Evolutionary conservation across 1,140 invertebrate species (phyloP), one percentile per base, ranked within the genome.

Genomic region (Pentalonia nigronervosa): DNA sequence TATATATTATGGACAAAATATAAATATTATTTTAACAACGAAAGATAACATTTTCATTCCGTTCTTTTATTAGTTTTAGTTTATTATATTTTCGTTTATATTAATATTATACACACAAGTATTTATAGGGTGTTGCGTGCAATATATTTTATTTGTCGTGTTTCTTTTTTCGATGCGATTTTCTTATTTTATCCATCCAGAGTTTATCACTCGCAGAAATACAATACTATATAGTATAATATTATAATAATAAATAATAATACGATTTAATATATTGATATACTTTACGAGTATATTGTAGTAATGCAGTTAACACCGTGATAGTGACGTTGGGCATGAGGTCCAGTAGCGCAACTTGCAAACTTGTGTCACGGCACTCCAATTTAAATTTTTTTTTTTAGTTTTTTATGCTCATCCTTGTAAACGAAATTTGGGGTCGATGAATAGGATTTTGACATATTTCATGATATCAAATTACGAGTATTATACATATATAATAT

Each of bases 11-110:
- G 11, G 30, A 34, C 4, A 67, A 76, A 76, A 76, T 76, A 76
- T 76, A 76, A 76, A 76, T 76, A n/a, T 76, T 76, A 76, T 76
- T 76, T n/a, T 20, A n/a, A 76, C 60, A 76, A 76, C n/a, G 14
- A 76, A 14, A 76, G 14, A 76, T 30, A 17, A n/a, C n/a, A 30
- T 76, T 76, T 76, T 76, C 60, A 7, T 76, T 76, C n/a, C 60
- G 11, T 76, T 76, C 60, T 76, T 76, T 76, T 76, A 76, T 76
- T 76, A 76, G 60, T 76, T 76, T 76, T 76, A 30, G 60, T 76
- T 17, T 76, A 76, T 76, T 76, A 76, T 76, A 76, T 76, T 76
- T 76, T n/a, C 60, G 60, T 76, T 76, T 76, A n/a, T 76, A 76
- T 76, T 76, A 67, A 30, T 60, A n/a, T 67, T 76, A n/a, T 67